Conservation (phyloP, 2,797 vertebrate species). For the Cynodonichthys magdalenae region DNA sequence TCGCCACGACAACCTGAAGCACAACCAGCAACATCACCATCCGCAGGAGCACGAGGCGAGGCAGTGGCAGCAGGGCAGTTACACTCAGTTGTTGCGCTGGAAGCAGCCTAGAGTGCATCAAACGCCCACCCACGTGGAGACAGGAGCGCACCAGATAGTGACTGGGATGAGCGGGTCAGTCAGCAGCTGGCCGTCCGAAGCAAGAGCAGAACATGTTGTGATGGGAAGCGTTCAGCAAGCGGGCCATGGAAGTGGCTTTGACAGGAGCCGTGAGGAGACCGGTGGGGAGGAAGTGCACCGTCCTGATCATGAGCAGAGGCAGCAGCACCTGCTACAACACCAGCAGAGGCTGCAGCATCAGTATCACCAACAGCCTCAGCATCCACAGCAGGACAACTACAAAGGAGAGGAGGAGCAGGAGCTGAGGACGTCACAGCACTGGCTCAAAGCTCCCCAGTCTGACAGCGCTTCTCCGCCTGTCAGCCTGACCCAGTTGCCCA, state of each 20-base stretch:
- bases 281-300: constrained; percentile 28
- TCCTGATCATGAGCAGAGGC: constrained; percentile 51
- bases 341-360: constrained; percentile 52
- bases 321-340: constrained; percentile 44
- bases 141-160: constrained; percentile 19
- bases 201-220: constrained; percentile 42
- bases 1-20: constrained; percentile 78
- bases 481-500: constrained; percentile 35
- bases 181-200: constrained; percentile 53
- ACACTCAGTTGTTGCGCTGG: constrained; percentile 72
- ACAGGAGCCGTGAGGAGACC: constrained; percentile 56
- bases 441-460: constrained; percentile 58
- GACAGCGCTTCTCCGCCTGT: constrained; percentile 46
- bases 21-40: constrained; percentile 71
- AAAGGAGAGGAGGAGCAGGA: constrained; percentile 25
- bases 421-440: constrained; percentile 51
- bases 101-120: constrained; percentile 56
- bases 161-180: constrained; percentile 4
- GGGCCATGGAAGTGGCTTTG: constrained; percentile 57
- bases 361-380: constrained; percentile 34
- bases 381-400: constrained; percentile 37
- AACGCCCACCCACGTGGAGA: constrained; percentile 33
- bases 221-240: constrained; percentile 39
- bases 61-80: constrained; percentile 71
- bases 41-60: constrained; percentile 62